Base-by-base conservation (phyloP, 2,113 vertebrate genomes). In the Dipodomys stephensi region DNA sequence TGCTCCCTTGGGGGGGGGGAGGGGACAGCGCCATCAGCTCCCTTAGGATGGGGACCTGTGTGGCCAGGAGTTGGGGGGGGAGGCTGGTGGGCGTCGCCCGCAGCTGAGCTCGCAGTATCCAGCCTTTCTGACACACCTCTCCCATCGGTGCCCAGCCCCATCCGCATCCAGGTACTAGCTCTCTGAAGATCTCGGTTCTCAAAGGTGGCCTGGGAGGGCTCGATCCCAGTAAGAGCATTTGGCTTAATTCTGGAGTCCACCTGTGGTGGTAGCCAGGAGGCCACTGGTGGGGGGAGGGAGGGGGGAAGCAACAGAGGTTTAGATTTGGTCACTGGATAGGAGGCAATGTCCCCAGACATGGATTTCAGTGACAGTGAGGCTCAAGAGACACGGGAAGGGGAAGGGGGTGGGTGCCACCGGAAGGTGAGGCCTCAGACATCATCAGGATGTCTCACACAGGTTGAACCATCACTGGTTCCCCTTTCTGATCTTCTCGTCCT, bases 231-330 rank as follows among this genome's bases (percentile, higher is more conserved):
- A 20, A 80, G 83, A 79, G 22, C 13, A 1, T 15, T 20, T 53
- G 76, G 81, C 53, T 95, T 16, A 78, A 49, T 91, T 49, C 69
- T 44, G 77, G 71, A 78, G 57, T 83, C 76, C 91, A 87, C 95
- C 78, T 92, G 78, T 87, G 92, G 68, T 81, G 57, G 62, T 86
- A 69, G 73, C n/a, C 73, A 7, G 19, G 11, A 49, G 72, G 84
- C 57, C n/a, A 1, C 53, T 13, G 15, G 12, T n/a, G 6, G 1
- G 12, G 6, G 1, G 4, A 3, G 35, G 4, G 35, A 39, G 35
- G 35, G 35, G 53, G 35, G 64, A 71, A 71, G 82, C 91, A 4
- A 23, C 60, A 0, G 23, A 71, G 73, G 72, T n/a, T n/a, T 35
- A 72, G 90, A 12, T 72, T 28, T 20, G 53, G 57, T 30, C 46